Evolutionary conservation across 2,888 invertebrate species (phyloP).

Genomic region (Biston stratarius): DNA sequence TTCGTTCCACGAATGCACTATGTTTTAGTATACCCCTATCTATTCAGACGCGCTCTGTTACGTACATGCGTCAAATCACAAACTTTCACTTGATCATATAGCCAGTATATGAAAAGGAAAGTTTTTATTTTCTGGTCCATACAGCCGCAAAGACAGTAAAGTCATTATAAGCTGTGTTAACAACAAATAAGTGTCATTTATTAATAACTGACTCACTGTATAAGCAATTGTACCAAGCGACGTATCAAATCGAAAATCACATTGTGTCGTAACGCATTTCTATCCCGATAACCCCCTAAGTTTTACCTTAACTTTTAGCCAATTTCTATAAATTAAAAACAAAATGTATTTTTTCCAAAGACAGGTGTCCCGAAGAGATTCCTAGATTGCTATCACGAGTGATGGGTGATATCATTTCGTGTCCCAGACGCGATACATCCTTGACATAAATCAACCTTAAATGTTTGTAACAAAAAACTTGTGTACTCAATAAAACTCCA

Average conservation of each 20-base stretch:
- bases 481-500: too few relatives aligned
- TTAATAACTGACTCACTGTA: slow-evolving; percentile 44
- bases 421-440: slow-evolving; percentile 52
- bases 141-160: slow-evolving; percentile 51
- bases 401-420: slow-evolving; percentile 54
- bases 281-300: slow-evolving; percentile 63
- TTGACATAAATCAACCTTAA: slow-evolving; percentile 31
- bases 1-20: slow-evolving; percentile 82
- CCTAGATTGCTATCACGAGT: slow-evolving; percentile 62
- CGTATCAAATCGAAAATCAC: slow-evolving; percentile 60
- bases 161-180: slow-evolving; percentile 28
- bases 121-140: slow-evolving; percentile 49
- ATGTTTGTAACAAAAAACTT: background rate
- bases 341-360: slow-evolving; percentile 70
- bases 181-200: slow-evolving; percentile 42
- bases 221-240: slow-evolving; percentile 55
- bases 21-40: slow-evolving; percentile 81
- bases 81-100: slow-evolving; percentile 73
- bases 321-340: slow-evolving; percentile 75
- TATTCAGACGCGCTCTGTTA: slow-evolving; percentile 67
- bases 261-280: slow-evolving; percentile 67
- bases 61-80: slow-evolving; percentile 52
- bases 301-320: slow-evolving; percentile 71
- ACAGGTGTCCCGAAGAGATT: slow-evolving; percentile 64
- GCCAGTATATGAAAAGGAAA: slow-evolving; percentile 76